Evolutionary conservation across 2,113 vertebrate species (phyloP).

Genomic region (Sapayoa aenigma): DNA sequence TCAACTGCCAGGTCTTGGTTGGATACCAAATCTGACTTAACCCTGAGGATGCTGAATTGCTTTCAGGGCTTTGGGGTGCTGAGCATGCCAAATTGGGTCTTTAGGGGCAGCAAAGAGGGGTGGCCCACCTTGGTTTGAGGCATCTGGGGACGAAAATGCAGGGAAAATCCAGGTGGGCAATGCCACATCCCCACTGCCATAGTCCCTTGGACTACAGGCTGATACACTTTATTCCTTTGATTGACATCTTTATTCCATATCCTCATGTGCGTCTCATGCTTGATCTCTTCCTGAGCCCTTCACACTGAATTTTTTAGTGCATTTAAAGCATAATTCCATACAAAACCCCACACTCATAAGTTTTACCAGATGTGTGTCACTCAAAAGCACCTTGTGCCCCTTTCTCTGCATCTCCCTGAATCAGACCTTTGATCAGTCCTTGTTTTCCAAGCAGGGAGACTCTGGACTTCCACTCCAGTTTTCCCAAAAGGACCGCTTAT

Average conservation of each 20-base stretch:
- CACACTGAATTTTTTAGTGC: background rate
- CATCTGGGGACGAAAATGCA: background rate
- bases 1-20: constrained; percentile 8
- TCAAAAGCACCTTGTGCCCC: background rate
- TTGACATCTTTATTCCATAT: background rate
- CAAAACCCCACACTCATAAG: background rate
- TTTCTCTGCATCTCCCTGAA: background rate
- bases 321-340: background rate
- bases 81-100: too few species aligned
- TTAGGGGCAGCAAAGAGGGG: background rate
- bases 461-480: background rate
- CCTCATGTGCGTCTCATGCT: background rate
- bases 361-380: background rate
- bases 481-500: background rate
- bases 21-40: background rate
- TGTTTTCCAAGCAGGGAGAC: background rate
- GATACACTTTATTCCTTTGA: background rate
- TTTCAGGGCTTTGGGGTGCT: background rate
- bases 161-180: background rate
- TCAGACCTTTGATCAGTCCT: background rate
- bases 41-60: background rate
- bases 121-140: background rate
- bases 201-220: background rate
- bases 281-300: background rate
- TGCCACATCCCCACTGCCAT: background rate